phyloP scores from a whole-genome alignment of 2,797 vertebrate species.

The Salmo trutta region DNA sequence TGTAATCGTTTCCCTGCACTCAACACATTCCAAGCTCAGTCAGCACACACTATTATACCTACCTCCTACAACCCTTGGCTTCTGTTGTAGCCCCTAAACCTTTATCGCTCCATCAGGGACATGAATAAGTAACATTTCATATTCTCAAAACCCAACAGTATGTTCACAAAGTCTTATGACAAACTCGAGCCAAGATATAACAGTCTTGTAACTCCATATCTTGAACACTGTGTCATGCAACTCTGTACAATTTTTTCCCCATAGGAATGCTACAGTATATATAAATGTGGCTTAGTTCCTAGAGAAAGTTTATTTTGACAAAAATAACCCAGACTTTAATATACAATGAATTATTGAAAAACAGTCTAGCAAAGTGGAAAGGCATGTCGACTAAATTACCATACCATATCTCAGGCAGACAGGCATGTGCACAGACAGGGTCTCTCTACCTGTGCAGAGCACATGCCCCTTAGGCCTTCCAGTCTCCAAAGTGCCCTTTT shows the following conservation, averaged over 20 bases:
- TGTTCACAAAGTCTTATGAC: background rate
- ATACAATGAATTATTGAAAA: constrained; percentile 40
- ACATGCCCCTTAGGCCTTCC: too few relatives aligned
- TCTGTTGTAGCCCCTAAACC: too few relatives aligned
- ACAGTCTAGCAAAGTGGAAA: constrained; percentile 36
- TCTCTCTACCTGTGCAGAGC: too few relatives aligned
- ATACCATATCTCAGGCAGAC: background rate
- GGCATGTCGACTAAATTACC: constrained; percentile 30
- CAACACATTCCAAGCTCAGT: too few relatives aligned
- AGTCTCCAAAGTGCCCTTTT: too few relatives aligned
- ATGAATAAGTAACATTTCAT: too few relatives aligned
- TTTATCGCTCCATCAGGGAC: too few relatives aligned
- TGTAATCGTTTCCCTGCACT: too few relatives aligned
- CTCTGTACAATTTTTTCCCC: constrained; percentile 9
- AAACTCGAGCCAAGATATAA: background rate
- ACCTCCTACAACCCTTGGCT: too few relatives aligned
- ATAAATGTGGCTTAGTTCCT: constrained; percentile 24
- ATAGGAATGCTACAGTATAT: constrained; percentile 4
- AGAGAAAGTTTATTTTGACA: constrained; percentile 33
- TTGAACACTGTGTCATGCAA: background rate
- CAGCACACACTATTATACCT: too few relatives aligned
- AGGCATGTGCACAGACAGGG: too few relatives aligned
- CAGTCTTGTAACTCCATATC: background rate
- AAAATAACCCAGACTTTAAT: constrained; percentile 42
- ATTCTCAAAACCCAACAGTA: background rate